Percentiles rank a stretch among this genome's conserved stretches.
These are phyloP conservation scores for Campaea margaritaria DNA, from an alignment of 2,888 invertebrate genomes.

Conservation along the genomic window DNA sequence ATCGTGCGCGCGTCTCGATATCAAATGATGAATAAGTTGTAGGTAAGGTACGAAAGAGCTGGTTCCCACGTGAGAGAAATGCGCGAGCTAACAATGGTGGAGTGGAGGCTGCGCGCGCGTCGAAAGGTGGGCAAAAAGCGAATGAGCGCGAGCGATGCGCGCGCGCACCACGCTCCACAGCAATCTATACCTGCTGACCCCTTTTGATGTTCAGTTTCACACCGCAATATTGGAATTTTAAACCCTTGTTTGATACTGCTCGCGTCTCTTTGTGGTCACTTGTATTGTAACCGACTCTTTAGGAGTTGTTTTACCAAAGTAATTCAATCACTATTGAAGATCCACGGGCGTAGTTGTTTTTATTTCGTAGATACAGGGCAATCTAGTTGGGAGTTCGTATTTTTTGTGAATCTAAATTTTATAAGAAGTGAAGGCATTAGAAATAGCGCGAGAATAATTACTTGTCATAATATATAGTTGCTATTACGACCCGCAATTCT, in stretches of 20 bases:
- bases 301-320: not conserved
- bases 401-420: no score
- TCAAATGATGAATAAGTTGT: constrained; percentile 62
- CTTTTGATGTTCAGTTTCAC: constrained; percentile 67
- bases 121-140: constrained; percentile 84
- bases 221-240: constrained; percentile 50
- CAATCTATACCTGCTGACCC: constrained; percentile 77
- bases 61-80: constrained; percentile 84
- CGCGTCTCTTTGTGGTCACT: constrained; percentile 16
- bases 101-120: constrained; percentile 80
- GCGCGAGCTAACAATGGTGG: constrained; percentile 69
- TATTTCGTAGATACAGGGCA: no score
- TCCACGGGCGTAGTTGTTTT: no score
- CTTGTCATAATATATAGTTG: not conserved
- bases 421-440: no score
- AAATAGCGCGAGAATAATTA: no score
- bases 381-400: no score
- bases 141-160: constrained; percentile 70
- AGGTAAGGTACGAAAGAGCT: constrained; percentile 75
- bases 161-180: constrained; percentile 47
- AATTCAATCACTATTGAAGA: no score
- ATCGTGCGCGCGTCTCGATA: constrained; percentile 65
- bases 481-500: constrained; percentile 8
- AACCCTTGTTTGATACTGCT: constrained; percentile 40
- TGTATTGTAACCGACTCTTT: constrained; percentile 14